Percentiles rank a stretch among this genome's conserved stretches.
These are phyloP conservation scores for Cyclura pinguis DNA, from an alignment of 2,797 vertebrate genomes.

Conservation along the genomic window DNA sequence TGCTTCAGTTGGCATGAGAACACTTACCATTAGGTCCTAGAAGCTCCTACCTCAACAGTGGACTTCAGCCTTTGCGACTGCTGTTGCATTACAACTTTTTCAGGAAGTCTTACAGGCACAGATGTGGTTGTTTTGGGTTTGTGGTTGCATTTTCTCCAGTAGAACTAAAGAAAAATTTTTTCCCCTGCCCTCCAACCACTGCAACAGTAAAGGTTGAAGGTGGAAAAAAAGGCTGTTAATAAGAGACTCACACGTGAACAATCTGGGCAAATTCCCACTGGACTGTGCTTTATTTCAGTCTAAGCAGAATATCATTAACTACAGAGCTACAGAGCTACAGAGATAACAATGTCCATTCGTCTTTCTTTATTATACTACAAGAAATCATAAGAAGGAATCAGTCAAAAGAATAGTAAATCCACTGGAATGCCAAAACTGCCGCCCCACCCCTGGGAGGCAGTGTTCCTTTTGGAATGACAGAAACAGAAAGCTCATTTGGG, in stretches of 20 bases:
- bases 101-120: background rate
- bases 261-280: slow-evolving; percentile 26
- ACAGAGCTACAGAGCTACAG: accelerated
- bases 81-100: too few relatives aligned
- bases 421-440: slow-evolving; percentile 36
- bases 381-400: background rate
- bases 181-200: background rate
- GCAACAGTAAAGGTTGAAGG: background rate
- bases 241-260: background rate
- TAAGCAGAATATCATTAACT: background rate
- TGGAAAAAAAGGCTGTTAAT: background rate
- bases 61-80: too few relatives aligned
- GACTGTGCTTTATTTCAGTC: slow-evolving; percentile 19
- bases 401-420: slow-evolving; percentile 36
- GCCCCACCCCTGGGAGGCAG: background rate
- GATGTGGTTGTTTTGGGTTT: background rate
- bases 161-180: background rate
- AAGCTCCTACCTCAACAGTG: background rate
- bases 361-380: background rate
- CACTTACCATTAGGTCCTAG: background rate
- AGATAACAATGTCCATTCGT: background rate
- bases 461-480: slow-evolving; percentile 26
- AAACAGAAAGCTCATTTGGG: slow-evolving; percentile 20
- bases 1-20: background rate
- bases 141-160: background rate